Conservation (phyloP, 2,797 vertebrate genomes). For the Leucoraja ocellata region DNA sequence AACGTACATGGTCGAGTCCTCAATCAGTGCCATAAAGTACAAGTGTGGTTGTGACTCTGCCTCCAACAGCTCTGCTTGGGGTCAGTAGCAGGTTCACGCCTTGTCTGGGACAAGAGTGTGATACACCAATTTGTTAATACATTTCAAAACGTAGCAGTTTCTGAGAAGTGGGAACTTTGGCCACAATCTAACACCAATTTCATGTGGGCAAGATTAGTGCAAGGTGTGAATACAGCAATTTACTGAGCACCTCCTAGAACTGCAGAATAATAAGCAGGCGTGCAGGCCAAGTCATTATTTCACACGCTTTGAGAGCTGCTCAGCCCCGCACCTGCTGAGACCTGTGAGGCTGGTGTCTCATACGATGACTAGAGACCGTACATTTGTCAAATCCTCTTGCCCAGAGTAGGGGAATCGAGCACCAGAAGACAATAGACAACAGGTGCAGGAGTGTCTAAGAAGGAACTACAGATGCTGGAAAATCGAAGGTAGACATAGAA, state of each 20-base stretch:
- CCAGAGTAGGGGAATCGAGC: too few relatives aligned
- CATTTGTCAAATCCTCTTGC: neutral
- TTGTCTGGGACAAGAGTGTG: neutral
- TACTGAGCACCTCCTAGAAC: neutral
- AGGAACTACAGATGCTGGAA: too few relatives aligned
- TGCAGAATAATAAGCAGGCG: neutral
- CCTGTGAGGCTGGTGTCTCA: neutral
- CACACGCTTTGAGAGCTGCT: neutral
- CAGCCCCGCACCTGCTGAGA: neutral
- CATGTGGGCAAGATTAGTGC: neutral
- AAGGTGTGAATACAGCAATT: conserved; percentile 1
- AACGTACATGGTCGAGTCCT: too few relatives aligned
- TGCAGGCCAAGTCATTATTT: neutral
- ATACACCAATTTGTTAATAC: neutral
- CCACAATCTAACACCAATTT: neutral
- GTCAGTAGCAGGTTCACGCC: neutral
- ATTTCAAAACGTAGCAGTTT: neutral
- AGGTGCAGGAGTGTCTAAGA: too few relatives aligned
- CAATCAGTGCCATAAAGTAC: neutral
- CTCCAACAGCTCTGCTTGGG: neutral
- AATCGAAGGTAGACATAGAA: too few relatives aligned
- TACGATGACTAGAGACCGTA: neutral
- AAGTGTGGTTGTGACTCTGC: neutral
- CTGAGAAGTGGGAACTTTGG: neutral
- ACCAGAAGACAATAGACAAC: too few relatives aligned